Conservation (phyloP, 2,113 vertebrate species). For the Ciconia stormi region DNA sequence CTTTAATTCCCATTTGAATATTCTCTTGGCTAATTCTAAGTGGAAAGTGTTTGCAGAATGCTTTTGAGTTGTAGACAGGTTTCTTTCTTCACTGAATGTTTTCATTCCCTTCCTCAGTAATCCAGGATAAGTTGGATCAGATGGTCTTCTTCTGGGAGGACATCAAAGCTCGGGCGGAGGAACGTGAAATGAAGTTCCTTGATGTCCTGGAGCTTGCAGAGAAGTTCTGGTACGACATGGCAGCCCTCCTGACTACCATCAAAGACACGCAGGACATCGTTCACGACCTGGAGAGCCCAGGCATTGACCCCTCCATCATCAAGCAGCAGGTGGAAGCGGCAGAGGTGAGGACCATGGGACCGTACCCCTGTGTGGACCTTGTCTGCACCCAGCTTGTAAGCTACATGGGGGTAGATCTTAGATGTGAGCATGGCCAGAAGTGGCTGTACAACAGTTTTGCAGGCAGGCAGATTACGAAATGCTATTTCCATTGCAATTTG, state of each 20-base stretch:
- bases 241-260: slow-evolving; percentile 92
- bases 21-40: not conserved
- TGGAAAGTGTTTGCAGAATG: not conserved
- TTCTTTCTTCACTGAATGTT: not conserved
- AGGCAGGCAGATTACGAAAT: not conserved
- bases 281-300: slow-evolving; percentile 93
- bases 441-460: not conserved
- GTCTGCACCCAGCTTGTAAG: not conserved
- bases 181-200: slow-evolving; percentile 91
- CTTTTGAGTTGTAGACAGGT: not conserved
- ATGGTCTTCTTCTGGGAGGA: slow-evolving; percentile 98
- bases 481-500: not conserved
- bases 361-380: not conserved
- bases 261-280: slow-evolving; percentile 95
- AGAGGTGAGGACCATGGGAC: slow-evolving; percentile 75
- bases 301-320: slow-evolving; percentile 98
- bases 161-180: slow-evolving; percentile 92
- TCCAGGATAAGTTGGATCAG: slow-evolving; percentile 90
- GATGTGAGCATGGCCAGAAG: rapidly evolving
- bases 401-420: not conserved
- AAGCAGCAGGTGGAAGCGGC: slow-evolving; percentile 98
- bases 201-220: slow-evolving; percentile 94
- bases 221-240: slow-evolving; percentile 98
- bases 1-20: not conserved
- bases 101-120: slow-evolving; percentile 73